These are phyloP conservation scores for Phylloscopus whistleri DNA, from an alignment of 2,113 vertebrate genomes.

Conservation along the genomic window DNA sequence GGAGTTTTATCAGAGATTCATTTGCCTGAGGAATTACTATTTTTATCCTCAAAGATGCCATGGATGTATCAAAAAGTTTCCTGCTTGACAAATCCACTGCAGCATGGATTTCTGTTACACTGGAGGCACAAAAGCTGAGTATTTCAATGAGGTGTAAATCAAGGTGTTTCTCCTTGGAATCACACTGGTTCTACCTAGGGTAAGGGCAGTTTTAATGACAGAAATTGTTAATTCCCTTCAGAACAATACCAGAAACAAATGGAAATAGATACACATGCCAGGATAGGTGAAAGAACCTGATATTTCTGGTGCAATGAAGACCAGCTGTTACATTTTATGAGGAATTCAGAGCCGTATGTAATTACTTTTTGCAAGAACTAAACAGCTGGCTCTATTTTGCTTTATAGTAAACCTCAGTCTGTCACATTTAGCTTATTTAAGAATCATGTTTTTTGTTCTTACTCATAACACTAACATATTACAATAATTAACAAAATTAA, in stretches of 20 bases:
- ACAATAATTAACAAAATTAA: background rate
- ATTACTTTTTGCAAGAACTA: background rate
- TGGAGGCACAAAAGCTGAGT: background rate
- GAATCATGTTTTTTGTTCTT: background rate
- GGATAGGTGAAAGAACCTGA: background rate
- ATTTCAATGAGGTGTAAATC: background rate
- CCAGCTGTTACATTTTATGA: background rate
- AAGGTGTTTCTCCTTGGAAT: background rate
- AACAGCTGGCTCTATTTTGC: background rate
- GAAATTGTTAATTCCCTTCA: background rate
- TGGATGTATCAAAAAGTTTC: background rate
- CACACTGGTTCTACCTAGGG: background rate
- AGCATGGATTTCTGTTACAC: background rate
- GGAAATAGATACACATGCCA: background rate
- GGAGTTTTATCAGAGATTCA: background rate
- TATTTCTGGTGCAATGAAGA: background rate
- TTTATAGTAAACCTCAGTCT: background rate
- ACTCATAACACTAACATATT: background rate
- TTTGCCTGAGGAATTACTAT: background rate
- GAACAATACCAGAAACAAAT: background rate
- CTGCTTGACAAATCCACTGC: background rate
- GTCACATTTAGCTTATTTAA: background rate
- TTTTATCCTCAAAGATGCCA: background rate
- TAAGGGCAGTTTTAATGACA: background rate
- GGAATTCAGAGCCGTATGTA: background rate